These are phyloP conservation scores for Carcina quercana DNA, from an alignment of 2,888 invertebrate genomes.

Conservation along the genomic window DNA sequence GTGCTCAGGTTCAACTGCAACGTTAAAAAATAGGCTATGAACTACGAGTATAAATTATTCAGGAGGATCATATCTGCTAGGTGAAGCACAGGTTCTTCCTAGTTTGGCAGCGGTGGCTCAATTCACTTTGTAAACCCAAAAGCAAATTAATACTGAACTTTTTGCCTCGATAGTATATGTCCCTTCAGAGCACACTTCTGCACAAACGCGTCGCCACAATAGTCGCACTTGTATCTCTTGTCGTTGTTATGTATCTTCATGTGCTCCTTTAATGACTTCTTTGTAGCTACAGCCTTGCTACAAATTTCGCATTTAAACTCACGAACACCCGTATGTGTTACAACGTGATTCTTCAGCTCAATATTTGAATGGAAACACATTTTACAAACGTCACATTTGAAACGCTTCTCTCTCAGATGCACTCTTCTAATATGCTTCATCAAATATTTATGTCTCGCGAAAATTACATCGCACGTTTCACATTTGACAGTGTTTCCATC, in stretches of 20 bases:
- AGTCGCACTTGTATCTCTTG: slow-evolving; percentile 24
- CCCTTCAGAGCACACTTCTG: slow-evolving; percentile 21
- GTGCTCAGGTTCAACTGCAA: no score
- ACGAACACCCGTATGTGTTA: slow-evolving; percentile 50
- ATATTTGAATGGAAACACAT: slow-evolving; percentile 24
- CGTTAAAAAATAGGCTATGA: no score
- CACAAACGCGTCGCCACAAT: slow-evolving; percentile 19
- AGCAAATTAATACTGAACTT: no score
- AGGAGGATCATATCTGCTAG: no score
- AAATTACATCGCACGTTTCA: slow-evolving; percentile 29
- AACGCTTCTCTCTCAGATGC: slow-evolving; percentile 22
- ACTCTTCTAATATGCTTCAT: slow-evolving; percentile 21
- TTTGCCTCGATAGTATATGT: slow-evolving; percentile 21
- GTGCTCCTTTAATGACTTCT: slow-evolving; percentile 39
- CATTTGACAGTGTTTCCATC: slow-evolving; percentile 23
- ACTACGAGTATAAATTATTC: no score
- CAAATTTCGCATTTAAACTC: slow-evolving; percentile 48
- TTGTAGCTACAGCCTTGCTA: slow-evolving; percentile 31
- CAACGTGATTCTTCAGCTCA: slow-evolving; percentile 34
- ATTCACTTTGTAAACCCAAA: no score
- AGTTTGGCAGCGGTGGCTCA: no score
- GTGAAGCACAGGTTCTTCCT: no score
- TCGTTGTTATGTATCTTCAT: slow-evolving; percentile 35
- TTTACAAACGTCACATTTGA: slow-evolving; percentile 25
- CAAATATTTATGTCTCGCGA: slow-evolving; percentile 20